Evolutionary conservation across 2,888 invertebrate species (phyloP), one percentile per base, ranked within the genome.

Genomic region (Eilema caniola): DNA sequence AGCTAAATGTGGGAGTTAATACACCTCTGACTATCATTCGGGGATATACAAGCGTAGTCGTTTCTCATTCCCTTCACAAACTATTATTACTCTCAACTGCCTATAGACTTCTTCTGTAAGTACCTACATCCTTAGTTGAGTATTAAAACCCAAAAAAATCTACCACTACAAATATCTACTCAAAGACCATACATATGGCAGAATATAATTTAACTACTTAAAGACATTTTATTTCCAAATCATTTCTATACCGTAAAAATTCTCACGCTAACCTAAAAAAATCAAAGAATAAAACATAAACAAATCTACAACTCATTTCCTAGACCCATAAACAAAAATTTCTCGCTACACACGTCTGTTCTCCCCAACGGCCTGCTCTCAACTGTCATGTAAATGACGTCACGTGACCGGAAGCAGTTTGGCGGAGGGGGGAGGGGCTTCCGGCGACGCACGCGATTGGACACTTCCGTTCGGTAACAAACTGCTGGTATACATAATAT

Each of bases 301-400:
- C 83, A 82, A 87, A 87, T 82, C 78, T 77, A 76, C 83, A 75
- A 83, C 85, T 91, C 89, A 89, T 89, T 90, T 90, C 89, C 90
- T 85, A 79, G 76, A 79, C 74, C 80, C 84, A 90, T 91, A 90
- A 92, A 91, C 89, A 88, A 89, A 88, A 88, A 86, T 76, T 81
- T 79, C 75, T 80, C 82, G 82, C 83, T 83, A 83, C 81, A 81
- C 83, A 87, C 91, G 92, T 91, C 92, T 86, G 85, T 84, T 86
- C 86, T 85, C 87, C 82, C 83, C 83, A 84, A 82, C 86, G 89
- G 86, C 88, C 83, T 82, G 84, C 85, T 81, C 78, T 85, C 89
- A 85, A 92, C 90, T 94, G 93, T 94, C 93, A 95, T 93, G 94
- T 93, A 93, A 94, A 95, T 94, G 93, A 92, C 92, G 94, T 95